phyloP scores from a whole-genome alignment of 2,797 vertebrate species.

The Staurois parvus region DNA sequence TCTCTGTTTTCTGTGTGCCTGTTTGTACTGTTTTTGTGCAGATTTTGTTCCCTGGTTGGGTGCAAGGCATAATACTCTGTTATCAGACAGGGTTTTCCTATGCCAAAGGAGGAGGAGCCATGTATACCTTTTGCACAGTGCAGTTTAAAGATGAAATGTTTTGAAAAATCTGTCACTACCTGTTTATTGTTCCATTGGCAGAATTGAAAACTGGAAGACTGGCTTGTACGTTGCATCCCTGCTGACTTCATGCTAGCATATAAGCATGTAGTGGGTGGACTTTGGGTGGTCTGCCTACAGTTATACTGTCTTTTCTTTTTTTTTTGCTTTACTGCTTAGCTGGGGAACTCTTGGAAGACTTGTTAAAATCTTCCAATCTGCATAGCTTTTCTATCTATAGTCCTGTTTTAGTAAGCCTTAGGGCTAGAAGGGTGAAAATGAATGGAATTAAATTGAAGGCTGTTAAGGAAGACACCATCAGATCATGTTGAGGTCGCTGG shows the following conservation, averaged over 20 bases:
- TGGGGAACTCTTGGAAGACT: background rate
- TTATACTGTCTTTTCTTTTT: background rate
- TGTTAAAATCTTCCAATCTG: constrained; percentile 14
- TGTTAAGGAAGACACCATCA: constrained; percentile 40
- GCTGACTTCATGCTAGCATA: constrained; percentile 2
- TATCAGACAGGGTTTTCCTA: no score
- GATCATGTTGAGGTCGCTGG: constrained; percentile 59
- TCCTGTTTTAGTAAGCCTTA: constrained; percentile 31
- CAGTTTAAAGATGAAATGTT: background rate
- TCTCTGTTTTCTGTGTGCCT: no score
- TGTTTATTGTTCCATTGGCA: background rate
- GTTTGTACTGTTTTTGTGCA: no score
- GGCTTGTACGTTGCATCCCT: background rate
- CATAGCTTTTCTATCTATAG: constrained; percentile 4
- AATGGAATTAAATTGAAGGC: constrained; percentile 59
- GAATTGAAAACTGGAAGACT: background rate
- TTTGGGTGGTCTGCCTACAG: constrained; percentile 18
- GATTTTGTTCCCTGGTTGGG: no score
- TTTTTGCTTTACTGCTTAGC: constrained; percentile 10
- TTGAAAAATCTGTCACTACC: background rate
- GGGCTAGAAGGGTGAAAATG: constrained; percentile 13
- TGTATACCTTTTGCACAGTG: background rate
- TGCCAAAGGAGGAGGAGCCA: background rate
- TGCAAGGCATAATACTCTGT: no score
- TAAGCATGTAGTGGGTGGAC: constrained; percentile 5